phyloP scores from a whole-genome alignment of 2,888 invertebrate genomes.

The Pachliopta kotzebuea region DNA sequence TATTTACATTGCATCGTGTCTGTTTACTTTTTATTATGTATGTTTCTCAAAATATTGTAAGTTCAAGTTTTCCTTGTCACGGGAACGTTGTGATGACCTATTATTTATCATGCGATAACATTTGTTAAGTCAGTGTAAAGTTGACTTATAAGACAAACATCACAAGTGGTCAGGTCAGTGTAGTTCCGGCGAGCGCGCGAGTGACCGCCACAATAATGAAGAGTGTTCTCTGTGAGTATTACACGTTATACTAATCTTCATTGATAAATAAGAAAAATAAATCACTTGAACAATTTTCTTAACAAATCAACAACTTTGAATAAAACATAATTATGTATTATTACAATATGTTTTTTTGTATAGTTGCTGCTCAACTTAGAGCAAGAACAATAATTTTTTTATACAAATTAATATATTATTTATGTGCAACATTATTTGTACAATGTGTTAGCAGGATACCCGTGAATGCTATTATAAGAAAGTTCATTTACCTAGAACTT shows the following conservation, averaged over 20 bases:
- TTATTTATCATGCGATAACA: neutral
- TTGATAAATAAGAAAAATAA: neutral
- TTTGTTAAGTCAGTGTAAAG: neutral
- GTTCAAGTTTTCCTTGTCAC: neutral
- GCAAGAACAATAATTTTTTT: too few relatives aligned
- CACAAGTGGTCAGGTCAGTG: constrained; percentile 28
- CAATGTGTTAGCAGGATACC: too few relatives aligned
- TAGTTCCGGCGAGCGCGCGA: constrained; percentile 16
- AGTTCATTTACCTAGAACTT: too few relatives aligned
- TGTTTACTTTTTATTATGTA: neutral
- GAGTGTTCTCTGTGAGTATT: constrained; percentile 46
- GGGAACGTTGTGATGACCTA: neutral
- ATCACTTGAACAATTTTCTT: neutral
- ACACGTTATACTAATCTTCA: neutral
- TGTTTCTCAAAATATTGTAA: neutral
- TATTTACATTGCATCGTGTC: neutral
- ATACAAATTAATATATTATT: too few relatives aligned
- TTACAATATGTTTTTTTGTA: neutral
- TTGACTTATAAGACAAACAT: constrained; percentile 25
- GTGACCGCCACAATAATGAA: constrained; percentile 41
- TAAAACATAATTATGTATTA: neutral
- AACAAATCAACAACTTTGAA: neutral
- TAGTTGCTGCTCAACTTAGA: neutral
- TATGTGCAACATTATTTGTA: too few relatives aligned
- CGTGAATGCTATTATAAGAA: too few relatives aligned